These are phyloP conservation scores for Neostethus bicornis DNA, from an alignment of 2,797 vertebrate genomes.

Conservation along the genomic window DNA sequence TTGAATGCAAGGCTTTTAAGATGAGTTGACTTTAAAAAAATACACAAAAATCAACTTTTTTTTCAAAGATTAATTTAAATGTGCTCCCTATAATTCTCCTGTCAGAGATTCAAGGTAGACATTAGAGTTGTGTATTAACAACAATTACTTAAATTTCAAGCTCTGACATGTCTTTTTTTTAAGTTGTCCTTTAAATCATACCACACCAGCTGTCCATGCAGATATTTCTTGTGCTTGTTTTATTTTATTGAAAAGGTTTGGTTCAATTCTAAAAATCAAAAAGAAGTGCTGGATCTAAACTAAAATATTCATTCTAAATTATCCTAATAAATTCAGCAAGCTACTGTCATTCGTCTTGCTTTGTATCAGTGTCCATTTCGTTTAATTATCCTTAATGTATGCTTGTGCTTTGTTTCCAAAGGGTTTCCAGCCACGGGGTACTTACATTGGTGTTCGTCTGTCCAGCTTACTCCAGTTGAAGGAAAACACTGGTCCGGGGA, in stretches of 20 bases:
- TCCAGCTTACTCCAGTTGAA: slow-evolving; percentile 86
- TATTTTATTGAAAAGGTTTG: too few species aligned
- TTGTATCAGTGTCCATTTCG: slow-evolving; percentile 2
- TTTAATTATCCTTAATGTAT: slow-evolving; percentile 35
- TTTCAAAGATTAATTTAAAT: background rate
- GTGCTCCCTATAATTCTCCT: background rate
- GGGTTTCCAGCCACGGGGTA: slow-evolving; percentile 95
- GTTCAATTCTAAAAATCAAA: too few species aligned
- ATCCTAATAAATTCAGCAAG: slow-evolving; percentile 47
- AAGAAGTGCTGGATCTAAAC: slow-evolving; percentile 1
- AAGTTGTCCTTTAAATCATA: too few species aligned
- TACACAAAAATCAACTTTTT: too few species aligned
- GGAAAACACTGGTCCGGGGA: slow-evolving; percentile 88
- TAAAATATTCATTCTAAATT: slow-evolving; percentile 3
- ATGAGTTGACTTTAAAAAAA: background rate
- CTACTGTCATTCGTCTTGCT: slow-evolving; percentile 19
- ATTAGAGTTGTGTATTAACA: too few species aligned
- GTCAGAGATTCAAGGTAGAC: too few species aligned
- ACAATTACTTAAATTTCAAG: too few species aligned
- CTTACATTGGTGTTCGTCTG: slow-evolving; percentile 88
- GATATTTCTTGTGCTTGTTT: too few species aligned
- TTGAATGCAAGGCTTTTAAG: background rate
- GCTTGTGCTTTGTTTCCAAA: slow-evolving; percentile 59
- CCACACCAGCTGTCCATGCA: too few species aligned
- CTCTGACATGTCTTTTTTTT: too few species aligned